Conservation (phyloP, 2,797 vertebrate genomes). For the Lacerta bilineata region DNA sequence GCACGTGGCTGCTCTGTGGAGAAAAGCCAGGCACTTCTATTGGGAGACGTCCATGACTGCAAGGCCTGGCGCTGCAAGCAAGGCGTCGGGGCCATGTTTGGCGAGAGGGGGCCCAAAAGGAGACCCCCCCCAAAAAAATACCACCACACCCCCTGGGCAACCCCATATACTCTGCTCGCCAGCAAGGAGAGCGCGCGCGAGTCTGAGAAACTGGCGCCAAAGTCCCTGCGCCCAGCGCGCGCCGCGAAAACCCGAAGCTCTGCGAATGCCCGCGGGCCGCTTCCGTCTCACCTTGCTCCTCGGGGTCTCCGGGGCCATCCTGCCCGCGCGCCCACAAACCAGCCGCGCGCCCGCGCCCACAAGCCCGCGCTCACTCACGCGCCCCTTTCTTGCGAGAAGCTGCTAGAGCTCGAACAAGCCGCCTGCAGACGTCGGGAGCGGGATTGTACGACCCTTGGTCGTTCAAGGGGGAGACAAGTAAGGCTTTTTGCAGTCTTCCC, state of each 20-base stretch:
- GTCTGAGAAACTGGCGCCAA: neutral
- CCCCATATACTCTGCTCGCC: neutral
- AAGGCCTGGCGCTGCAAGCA: neutral
- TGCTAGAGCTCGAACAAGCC: neutral
- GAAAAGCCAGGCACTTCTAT: neutral
- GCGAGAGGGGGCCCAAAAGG: neutral
- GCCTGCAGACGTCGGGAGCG: neutral
- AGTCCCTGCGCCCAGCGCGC: neutral
- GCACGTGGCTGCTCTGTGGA: neutral
- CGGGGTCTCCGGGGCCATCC: neutral
- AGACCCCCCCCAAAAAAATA: neutral
- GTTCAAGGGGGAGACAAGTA: neutral
- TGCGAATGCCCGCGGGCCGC: constrained; percentile 11
- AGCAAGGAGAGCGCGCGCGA: no score
- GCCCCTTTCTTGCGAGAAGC: neutral
- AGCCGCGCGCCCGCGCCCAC: neutral
- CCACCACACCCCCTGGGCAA: neutral
- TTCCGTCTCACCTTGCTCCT: constrained; percentile 35
- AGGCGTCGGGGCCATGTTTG: neutral
- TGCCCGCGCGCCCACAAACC: constrained; percentile 5
- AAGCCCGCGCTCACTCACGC: neutral
- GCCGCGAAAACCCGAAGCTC: neutral
- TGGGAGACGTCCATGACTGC: no score
- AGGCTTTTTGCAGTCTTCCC: neutral
- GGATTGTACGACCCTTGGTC: neutral